Base-by-base conservation (phyloP, 2,113 vertebrate genomes). In the Notothenia coriiceps region DNA sequence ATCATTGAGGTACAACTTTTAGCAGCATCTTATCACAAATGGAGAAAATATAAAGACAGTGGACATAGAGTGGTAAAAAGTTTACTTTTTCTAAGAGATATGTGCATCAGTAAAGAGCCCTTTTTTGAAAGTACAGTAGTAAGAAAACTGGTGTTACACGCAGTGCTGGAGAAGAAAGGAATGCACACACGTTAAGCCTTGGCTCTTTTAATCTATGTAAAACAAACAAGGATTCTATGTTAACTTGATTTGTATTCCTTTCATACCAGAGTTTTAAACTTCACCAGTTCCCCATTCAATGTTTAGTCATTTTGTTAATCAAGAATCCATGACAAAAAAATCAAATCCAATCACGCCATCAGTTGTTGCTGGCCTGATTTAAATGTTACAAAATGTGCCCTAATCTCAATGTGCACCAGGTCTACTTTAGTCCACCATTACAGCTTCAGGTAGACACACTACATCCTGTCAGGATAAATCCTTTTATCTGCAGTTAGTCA, bases 11-110 rank as follows among this genome's bases (percentile, higher is more conserved):
- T 72, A 25, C 61, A 61, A 11, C 4, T 25, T 55, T 61, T 10
- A 55, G 65, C 69, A 71, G 63, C 35, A 65, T 71, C 20, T 78
- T 56, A 64, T 67, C 35, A 62, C 13, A 67, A 77, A 62, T 0
- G 46, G n/a, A 43, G 15, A 44, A 20, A 22, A 71, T 12, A 40
- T 50, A 22, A 43, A 64, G 15, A 67, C 13, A 59, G 22, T 43
- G 13, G 17, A 29, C 8, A 1, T 13, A n/a, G 33, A 50, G 11
- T 50, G 10, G 52, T 11, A 61, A 12, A 29, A 12, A 20, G 17
- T 11, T 43, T 15, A 12, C 0, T 10, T 64, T 55, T 66, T 20
- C 1, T 25, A 15, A 63, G 10, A 66, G n/a, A 52, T 11, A 8
- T 0, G 13, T 60, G 5, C 43, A 52, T 74, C 13, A 70, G 20